These are phyloP conservation scores for Drosophila colorata DNA, from an alignment of 2,888 invertebrate species.

Conservation along the genomic window DNA sequence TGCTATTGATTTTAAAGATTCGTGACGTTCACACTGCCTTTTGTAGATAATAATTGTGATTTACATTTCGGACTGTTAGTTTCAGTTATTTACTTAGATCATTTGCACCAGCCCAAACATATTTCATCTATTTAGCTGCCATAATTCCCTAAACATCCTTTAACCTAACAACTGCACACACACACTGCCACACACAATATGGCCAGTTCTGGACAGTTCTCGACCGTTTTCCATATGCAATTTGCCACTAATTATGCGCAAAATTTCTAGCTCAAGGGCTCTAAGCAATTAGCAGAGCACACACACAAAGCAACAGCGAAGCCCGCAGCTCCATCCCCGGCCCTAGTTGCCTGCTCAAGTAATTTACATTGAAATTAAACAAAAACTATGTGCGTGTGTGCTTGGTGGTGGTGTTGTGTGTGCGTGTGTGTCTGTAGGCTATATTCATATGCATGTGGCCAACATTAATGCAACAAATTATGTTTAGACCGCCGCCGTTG, in stretches of 20 bases:
- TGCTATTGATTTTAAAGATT: neutral
- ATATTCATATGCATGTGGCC: conserved; percentile 67
- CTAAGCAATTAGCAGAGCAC: conserved; percentile 70
- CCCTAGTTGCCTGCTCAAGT: conserved; percentile 50
- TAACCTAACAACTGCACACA: conserved; percentile 8
- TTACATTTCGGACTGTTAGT: neutral
- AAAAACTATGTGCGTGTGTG: conserved; percentile 62
- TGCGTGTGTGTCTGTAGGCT: conserved; percentile 18
- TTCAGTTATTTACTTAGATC: neutral
- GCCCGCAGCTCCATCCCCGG: conserved; percentile 22
- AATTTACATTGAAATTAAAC: conserved; percentile 80
- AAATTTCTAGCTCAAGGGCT: conserved; percentile 80
- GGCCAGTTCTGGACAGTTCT: conserved; percentile 32
- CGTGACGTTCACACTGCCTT: no score
- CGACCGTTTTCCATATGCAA: conserved; percentile 72
- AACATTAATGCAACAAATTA: conserved; percentile 81
- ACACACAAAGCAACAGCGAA: conserved; percentile 38
- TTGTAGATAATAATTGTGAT: neutral
- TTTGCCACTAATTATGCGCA: conserved; percentile 79
- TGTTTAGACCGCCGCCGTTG: conserved; percentile 69
- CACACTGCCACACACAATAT: conserved; percentile 5
- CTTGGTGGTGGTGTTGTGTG: conserved; percentile 6
- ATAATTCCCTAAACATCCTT: conserved; percentile 36
- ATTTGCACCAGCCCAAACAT: conserved; percentile 1
- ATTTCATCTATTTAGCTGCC: conserved; percentile 14